These are phyloP conservation scores for Gambusia holbrooki DNA, from an alignment of 2,113 vertebrate genomes.

Conservation along the genomic window DNA sequence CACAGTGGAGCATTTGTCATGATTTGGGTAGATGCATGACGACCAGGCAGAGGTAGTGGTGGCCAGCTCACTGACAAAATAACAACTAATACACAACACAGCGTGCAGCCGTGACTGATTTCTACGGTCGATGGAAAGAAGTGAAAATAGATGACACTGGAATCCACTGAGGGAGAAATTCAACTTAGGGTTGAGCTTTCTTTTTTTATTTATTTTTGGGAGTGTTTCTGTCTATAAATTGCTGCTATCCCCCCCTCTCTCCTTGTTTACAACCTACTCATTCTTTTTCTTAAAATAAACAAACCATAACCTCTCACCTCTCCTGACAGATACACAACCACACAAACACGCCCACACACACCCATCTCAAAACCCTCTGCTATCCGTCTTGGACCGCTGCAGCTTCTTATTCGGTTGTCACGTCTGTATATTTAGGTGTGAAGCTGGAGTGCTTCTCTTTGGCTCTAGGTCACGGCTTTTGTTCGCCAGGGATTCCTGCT, in stretches of 20 bases:
- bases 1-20: conserved; percentile 58
- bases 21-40: conserved; percentile 45
- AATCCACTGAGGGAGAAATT: conserved; percentile 8
- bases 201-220: conserved; percentile 24
- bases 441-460: conserved; percentile 59
- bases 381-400: conserved; percentile 30
- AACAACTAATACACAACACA: conserved; percentile 7
- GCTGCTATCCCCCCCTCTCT: neutral
- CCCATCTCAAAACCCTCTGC: conserved; percentile 6
- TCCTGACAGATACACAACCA: conserved; percentile 26
- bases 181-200: conserved; percentile 3
- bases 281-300: conserved; percentile 44
- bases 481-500: conserved; percentile 62
- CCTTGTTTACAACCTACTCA: conserved; percentile 20
- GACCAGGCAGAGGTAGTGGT: conserved; percentile 13
- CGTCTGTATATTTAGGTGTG: conserved; percentile 53
- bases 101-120: neutral
- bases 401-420: conserved; percentile 48
- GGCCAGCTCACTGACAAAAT: conserved; percentile 2
- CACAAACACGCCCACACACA: neutral
- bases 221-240: neutral
- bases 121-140: neutral
- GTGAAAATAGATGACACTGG: neutral
- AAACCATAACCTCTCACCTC: conserved; percentile 49
- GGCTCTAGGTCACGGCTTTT: conserved; percentile 68